Evolutionary conservation across 2,888 invertebrate species (phyloP).

Genomic region (Leptura quadrifasciata): DNA sequence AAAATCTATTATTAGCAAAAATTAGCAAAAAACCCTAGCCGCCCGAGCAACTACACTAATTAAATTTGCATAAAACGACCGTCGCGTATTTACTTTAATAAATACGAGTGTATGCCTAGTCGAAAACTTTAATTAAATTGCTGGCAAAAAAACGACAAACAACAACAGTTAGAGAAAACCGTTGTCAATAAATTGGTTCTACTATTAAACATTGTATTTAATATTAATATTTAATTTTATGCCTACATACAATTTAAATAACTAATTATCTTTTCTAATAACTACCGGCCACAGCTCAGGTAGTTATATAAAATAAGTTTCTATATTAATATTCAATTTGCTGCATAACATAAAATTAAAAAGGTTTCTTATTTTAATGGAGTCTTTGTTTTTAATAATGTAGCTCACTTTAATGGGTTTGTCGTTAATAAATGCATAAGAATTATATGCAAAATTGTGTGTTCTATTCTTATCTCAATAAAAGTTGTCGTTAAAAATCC

Average conservation of each 20-base stretch:
- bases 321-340: constrained; percentile 32
- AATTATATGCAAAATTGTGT: background rate
- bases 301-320: constrained; percentile 29
- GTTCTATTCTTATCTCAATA: constrained; percentile 1
- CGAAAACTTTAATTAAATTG: constrained; percentile 7
- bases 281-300: constrained; percentile 19
- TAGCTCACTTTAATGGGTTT: background rate
- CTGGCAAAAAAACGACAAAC: constrained; percentile 8
- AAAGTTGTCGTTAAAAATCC: background rate
- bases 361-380: constrained; percentile 11
- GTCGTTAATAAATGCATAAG: background rate
- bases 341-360: constrained; percentile 21
- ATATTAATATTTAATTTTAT: constrained; percentile 39
- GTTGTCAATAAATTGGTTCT: constrained; percentile 23
- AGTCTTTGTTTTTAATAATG: constrained; percentile 12
- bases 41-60: background rate
- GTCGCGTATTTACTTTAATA: background rate
- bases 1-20: constrained; percentile 4
- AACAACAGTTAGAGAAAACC: constrained; percentile 14
- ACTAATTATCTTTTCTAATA: constrained; percentile 38
- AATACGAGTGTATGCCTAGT: background rate
- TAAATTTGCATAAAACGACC: constrained; percentile 11
- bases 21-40: background rate
- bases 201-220: constrained; percentile 17
- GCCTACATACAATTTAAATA: constrained; percentile 38